Conservation (phyloP, 2,113 vertebrate species). For the Sceloporus undulatus region DNA sequence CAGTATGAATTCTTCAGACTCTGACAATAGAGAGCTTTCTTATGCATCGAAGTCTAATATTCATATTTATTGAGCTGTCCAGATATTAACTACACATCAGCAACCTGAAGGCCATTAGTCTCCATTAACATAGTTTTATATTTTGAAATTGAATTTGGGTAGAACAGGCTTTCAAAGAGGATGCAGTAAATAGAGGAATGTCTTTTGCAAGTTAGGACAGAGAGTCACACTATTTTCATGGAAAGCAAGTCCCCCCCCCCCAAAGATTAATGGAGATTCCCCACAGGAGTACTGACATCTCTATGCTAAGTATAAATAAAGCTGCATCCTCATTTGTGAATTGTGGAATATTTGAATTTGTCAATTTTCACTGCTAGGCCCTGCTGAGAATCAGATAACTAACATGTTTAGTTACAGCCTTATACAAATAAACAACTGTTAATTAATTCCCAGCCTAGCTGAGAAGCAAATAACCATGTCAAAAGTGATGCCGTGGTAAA, state of each 20-base stretch:
- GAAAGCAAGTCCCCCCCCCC: background rate
- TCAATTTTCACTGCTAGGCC: background rate
- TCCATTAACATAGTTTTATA: no score
- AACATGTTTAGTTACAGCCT: constrained; percentile 11
- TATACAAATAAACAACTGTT: background rate
- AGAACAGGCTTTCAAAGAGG: no score
- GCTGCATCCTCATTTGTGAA: background rate
- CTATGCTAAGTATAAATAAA: background rate
- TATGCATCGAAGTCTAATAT: no score
- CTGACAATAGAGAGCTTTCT: no score
- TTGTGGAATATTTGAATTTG: constrained; percentile 14
- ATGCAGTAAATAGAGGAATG: no score
- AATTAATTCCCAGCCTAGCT: background rate
- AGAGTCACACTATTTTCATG: no score
- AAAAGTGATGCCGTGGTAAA: background rate
- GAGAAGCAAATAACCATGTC: constrained; percentile 20
- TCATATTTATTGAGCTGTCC: no score
- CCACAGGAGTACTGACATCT: background rate
- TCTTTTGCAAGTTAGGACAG: no score
- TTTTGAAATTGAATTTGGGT: no score
- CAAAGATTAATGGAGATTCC: background rate
- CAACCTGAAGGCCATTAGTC: background rate
- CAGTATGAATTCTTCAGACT: no score
- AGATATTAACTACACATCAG: no score
- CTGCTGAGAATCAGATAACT: background rate